Evolutionary conservation across 2,113 vertebrate species (phyloP).

Genomic region (Cygnus atratus): DNA sequence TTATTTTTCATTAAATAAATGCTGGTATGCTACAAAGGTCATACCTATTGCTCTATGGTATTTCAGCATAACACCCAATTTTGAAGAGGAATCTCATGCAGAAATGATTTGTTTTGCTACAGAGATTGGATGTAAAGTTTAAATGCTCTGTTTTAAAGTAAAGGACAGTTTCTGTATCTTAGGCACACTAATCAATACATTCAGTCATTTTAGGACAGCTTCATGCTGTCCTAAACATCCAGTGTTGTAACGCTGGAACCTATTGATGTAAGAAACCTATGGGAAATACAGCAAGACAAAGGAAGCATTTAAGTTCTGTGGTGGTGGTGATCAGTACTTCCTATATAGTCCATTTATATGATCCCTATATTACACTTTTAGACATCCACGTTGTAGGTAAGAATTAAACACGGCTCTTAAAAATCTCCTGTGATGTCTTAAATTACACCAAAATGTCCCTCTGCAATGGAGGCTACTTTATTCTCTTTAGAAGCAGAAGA

Average conservation of each 20-base stretch:
- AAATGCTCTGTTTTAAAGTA: neutral
- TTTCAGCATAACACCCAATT: slow-evolving; percentile 1
- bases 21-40: neutral
- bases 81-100: slow-evolving; percentile 11
- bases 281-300: neutral
- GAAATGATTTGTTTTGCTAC: neutral
- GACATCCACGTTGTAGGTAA: neutral
- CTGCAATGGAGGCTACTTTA: neutral
- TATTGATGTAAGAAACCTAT: neutral
- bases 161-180: neutral
- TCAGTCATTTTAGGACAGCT: neutral
- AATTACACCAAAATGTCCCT: neutral
- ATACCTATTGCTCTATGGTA: slow-evolving; percentile 22
- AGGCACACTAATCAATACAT: neutral
- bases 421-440: neutral
- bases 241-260: neutral
- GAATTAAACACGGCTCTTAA: neutral
- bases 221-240: neutral
- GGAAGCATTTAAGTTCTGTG: neutral
- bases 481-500: neutral
- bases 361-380: neutral
- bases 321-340: neutral
- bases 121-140: neutral
- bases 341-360: neutral
- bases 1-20: neutral